Percentiles rank a stretch among this genome's conserved stretches.
These are phyloP conservation scores for Leptobrachium ailaonicum DNA, from an alignment of 2,113 vertebrate genomes.

Conservation along the genomic window DNA sequence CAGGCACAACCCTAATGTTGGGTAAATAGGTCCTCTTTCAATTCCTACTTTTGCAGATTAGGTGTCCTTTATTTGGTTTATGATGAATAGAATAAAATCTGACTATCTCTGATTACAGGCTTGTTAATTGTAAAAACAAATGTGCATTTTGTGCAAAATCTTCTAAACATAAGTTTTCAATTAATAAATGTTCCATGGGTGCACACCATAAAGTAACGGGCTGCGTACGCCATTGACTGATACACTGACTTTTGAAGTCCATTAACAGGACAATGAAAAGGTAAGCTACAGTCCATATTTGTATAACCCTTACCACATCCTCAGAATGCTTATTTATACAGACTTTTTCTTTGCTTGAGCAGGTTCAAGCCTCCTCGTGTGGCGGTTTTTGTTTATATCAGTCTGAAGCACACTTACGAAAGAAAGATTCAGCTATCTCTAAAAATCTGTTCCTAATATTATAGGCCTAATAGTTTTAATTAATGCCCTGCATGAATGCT, in stretches of 20 bases:
- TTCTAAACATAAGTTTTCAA: too few relatives aligned
- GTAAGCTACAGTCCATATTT: constrained; percentile 23
- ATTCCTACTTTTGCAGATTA: too few relatives aligned
- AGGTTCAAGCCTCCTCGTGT: background rate
- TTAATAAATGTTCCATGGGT: too few relatives aligned
- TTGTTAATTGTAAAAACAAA: too few relatives aligned
- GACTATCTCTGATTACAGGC: too few relatives aligned
- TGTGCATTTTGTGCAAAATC: too few relatives aligned
- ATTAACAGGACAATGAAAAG: background rate
- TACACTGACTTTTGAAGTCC: constrained; percentile 10
- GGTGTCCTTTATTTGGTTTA: too few relatives aligned
- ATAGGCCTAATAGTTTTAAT: background rate
- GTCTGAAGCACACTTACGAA: constrained; percentile 3
- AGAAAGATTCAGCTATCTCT: background rate
- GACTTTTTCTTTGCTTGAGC: background rate
- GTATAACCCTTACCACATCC: constrained; percentile 27
- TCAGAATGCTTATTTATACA: constrained; percentile 13
- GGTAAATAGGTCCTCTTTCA: too few relatives aligned
- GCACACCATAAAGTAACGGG: background rate
- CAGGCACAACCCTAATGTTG: too few relatives aligned
- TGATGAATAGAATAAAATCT: too few relatives aligned
- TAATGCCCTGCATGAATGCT: background rate
- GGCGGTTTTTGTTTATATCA: background rate
- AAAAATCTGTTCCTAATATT: background rate
- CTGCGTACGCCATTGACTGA: background rate